Base-by-base conservation (phyloP, 2,888 invertebrate genomes). In the Pammene aurita region DNA sequence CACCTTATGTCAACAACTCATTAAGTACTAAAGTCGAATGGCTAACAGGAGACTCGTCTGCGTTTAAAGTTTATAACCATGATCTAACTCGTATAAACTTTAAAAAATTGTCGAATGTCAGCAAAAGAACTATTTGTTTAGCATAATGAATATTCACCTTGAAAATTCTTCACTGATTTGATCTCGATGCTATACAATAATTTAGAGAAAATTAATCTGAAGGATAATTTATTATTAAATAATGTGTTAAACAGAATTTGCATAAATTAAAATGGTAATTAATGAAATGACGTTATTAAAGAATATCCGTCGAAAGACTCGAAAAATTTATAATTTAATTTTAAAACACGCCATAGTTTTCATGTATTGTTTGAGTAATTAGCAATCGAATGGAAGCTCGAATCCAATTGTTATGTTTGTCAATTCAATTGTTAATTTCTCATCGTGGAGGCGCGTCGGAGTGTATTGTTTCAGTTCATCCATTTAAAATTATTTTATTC, bases 401-500 rank as follows among this genome's bases (percentile, higher is more conserved):
- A 81, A 84, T 81, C 78, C 82, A 83, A 84, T 86, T 83, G 82
- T 81, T 81, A 81, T 84, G 80, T 83, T 86, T 86, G 83, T 82
- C 80, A 82, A 84, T 87, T 81, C 79, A 83, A 82, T 84, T 84
- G 81, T 84, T 85, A 84, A 86, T 86, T 84, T 83, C 78, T 85
- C 83, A 82, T 83, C 83, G 78, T 77, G 73, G 74, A 77, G 80
- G 78, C 78, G 79, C 78, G 77, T 76, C 78, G 75, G 77, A 77
- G 79, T 79, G 82, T 81, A 77, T 77, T 76, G 75, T 76, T 80
- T 76, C 78, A 77, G 71, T 81, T 79, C 76, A 80, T 76, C 73
- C 75, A 77, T 80, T 81, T 79, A 74, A 75, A 74, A 72, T 77
- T 76, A 77, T 77, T 78, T 76, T 73, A 69, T 73, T 73, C 77